These are phyloP conservation scores for Hydriomena furcata DNA, from an alignment of 2,888 invertebrate genomes.

Conservation along the genomic window DNA sequence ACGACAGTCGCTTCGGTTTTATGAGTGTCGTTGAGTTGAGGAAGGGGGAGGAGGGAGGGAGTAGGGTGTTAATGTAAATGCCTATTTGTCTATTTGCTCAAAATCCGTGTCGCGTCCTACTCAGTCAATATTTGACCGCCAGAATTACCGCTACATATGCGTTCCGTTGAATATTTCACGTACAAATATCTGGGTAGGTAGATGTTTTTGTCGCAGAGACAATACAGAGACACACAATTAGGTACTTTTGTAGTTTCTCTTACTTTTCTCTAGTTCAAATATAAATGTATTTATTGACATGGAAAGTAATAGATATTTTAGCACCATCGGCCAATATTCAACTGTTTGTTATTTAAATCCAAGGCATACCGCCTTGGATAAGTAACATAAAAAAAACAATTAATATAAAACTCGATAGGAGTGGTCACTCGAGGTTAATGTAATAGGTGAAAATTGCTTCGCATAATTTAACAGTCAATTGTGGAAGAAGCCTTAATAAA, in stretches of 20 bases:
- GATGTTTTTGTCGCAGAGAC: slow-evolving; percentile 25
- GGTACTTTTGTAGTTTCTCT: slow-evolving; percentile 24
- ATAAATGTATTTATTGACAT: slow-evolving; percentile 3
- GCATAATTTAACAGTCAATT: too few relatives aligned
- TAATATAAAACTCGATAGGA: too few relatives aligned
- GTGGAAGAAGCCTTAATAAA: too few relatives aligned
- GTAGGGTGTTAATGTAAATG: slow-evolving; percentile 73
- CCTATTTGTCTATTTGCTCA: slow-evolving; percentile 77
- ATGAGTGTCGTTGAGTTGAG: slow-evolving; percentile 39
- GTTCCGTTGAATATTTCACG: slow-evolving; percentile 58
- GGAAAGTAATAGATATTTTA: too few relatives aligned
- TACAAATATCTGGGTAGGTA: slow-evolving; percentile 32
- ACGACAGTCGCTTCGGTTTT: slow-evolving; percentile 40
- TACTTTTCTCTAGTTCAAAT: slow-evolving; percentile 23
- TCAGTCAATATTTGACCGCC: slow-evolving; percentile 77
- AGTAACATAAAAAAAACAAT: too few relatives aligned
- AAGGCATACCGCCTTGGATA: too few relatives aligned
- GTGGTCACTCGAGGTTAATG: too few relatives aligned
- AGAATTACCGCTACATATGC: slow-evolving; percentile 78
- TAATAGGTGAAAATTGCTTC: too few relatives aligned
- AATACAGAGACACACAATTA: slow-evolving; percentile 35
- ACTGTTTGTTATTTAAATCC: too few relatives aligned
- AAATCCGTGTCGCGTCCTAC: slow-evolving; percentile 81
- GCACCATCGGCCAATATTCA: too few relatives aligned
- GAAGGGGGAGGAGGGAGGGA: slow-evolving; percentile 29